Evolutionary conservation across 2,888 invertebrate species (phyloP).

Genomic region (Drosophila pullipes): DNA sequence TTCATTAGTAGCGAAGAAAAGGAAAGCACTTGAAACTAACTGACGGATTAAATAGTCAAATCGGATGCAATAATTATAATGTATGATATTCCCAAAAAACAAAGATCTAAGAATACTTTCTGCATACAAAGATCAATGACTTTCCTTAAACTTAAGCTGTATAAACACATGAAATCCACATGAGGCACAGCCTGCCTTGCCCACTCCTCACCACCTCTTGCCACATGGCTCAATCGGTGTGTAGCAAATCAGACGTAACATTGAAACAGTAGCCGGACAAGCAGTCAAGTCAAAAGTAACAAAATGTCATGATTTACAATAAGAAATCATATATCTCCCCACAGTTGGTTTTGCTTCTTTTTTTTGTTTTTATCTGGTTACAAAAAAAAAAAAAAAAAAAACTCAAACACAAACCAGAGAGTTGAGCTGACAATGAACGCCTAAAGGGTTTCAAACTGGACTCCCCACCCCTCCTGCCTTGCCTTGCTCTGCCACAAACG

Average conservation of each 20-base stretch:
- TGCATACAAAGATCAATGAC: slow-evolving; percentile 24
- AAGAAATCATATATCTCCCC: slow-evolving; percentile 73
- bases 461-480: slow-evolving; percentile 9
- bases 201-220: background rate
- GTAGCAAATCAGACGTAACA: slow-evolving; percentile 48
- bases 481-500: background rate
- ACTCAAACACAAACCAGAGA: slow-evolving; percentile 36
- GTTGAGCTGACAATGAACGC: slow-evolving; percentile 77
- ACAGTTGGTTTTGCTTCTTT: slow-evolving; percentile 35
- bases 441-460: slow-evolving; percentile 75
- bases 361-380: slow-evolving; percentile 65
- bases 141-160: slow-evolving; percentile 2
- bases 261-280: slow-evolving; percentile 70
- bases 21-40: background rate
- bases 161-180: slow-evolving; percentile 4
- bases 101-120: background rate
- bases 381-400: slow-evolving; percentile 3
- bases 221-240: slow-evolving; percentile 2
- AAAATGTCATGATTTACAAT: slow-evolving; percentile 80
- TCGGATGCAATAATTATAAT: background rate
- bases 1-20: background rate
- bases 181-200: background rate
- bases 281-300: slow-evolving; percentile 60
- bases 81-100: background rate
- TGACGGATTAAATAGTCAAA: background rate